Base-by-base conservation (phyloP, 2,113 vertebrate species). In the Echinops telfairi region DNA sequence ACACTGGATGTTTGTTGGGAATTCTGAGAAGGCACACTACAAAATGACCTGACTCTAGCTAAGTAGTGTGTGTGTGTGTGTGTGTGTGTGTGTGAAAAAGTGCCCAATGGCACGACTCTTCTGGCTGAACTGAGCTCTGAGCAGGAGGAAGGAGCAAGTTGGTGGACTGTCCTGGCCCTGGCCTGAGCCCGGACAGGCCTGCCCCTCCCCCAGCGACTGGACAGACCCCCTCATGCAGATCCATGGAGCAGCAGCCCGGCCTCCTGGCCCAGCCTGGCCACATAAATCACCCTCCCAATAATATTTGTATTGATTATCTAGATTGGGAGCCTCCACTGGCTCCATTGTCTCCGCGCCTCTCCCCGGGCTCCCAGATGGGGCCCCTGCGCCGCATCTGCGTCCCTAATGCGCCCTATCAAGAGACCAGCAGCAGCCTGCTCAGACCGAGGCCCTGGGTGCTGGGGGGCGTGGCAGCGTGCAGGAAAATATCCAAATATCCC, bases 291-390 rank as follows among this genome's bases (percentile, higher is more conserved):
- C 95, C 76, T 97, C 97, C 97, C 98, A 97, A 98, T 98, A 98
- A 98, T 98, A 98, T 98, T 97, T 98, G 97, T 98, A 98, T 98
- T 98, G 98, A 98, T 98, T 97, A 98, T 97, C 97, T 97, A 97
- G 97, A 98, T 97, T 97, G 97, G 97, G 92, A 98, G 96, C 97
- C 94, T 97, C 96, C 95, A 60, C 97, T 91, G 92, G 96, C 96
- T 97, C 97, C 97, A 98, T 98, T 98, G 98, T 98, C 97, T 98
- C 97, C 97, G 98, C 97, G 98, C 97, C 98, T 97, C 97, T 97
- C 95, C 97, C 97, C 96, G 97, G 97, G 97, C 96, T 98, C 97
- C 96, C 98, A 98, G 98, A 98, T 98, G 98, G 98, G 98, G 97
- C 98, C 98, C 97, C 91, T 87, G 95, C 83, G 96, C 97, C 96